phyloP scores from a whole-genome alignment of 2,888 invertebrate genomes.

The Psylliodes chrysocephalus region DNA sequence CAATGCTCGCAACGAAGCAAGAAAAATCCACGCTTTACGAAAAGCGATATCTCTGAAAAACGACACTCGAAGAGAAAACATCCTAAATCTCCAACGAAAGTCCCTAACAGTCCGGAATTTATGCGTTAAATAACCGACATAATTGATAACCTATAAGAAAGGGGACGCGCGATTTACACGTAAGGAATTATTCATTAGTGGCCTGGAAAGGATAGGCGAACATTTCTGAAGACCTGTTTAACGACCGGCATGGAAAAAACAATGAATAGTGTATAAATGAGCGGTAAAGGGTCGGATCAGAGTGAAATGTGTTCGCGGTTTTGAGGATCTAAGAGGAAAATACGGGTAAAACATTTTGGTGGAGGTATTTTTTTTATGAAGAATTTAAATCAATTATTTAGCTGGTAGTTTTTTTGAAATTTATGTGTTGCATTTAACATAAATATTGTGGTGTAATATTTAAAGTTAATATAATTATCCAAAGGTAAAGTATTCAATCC shows the following conservation, averaged over 20 bases:
- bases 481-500: too few relatives aligned
- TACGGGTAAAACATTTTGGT: too few relatives aligned
- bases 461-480: too few relatives aligned
- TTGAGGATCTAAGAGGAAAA: too few relatives aligned
- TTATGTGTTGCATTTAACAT: too few relatives aligned
- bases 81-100: constrained; percentile 17
- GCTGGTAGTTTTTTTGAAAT: too few relatives aligned
- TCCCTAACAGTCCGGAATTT: constrained; percentile 44
- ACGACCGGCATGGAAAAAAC: neutral
- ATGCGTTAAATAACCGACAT: constrained; percentile 50
- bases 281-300: neutral
- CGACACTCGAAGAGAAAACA: constrained; percentile 17
- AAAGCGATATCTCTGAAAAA: constrained; percentile 32
- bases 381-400: too few relatives aligned
- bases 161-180: constrained; percentile 56
- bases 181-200: constrained; percentile 56
- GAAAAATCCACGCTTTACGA: constrained; percentile 29
- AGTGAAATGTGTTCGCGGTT: too few relatives aligned
- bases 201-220: constrained; percentile 56
- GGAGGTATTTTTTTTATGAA: too few relatives aligned
- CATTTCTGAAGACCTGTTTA: constrained; percentile 45
- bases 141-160: constrained; percentile 59
- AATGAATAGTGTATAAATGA: constrained; percentile 3
- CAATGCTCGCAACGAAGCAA: constrained; percentile 19
- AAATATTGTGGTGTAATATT: too few relatives aligned